A percentile compares a stretch with the other conserved stretches of the same genome.
These are phyloP conservation scores for Plectropomus leopardus DNA, from an alignment of 2,113 vertebrate genomes.

Conservation along the genomic window DNA sequence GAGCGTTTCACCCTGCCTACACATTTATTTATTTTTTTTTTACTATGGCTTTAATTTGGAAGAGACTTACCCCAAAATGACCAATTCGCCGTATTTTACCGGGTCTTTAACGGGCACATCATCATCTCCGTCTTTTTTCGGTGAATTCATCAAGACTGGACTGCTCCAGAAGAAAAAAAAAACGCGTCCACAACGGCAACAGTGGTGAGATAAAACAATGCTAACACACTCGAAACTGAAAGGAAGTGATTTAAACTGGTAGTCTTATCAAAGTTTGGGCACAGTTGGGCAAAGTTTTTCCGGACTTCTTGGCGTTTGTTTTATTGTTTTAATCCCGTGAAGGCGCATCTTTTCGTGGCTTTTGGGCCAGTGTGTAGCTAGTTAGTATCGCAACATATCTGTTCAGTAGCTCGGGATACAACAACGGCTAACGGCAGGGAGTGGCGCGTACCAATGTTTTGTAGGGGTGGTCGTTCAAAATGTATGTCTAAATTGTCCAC, in stretches of 20 bases:
- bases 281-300: slow-evolving; percentile 73
- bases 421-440: slow-evolving; percentile 82
- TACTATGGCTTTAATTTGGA: slow-evolving; percentile 8
- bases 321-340: slow-evolving; percentile 64
- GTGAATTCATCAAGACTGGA: slow-evolving; percentile 93
- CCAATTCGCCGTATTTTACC: slow-evolving; percentile 95
- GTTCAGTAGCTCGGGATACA: slow-evolving; percentile 77
- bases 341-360: slow-evolving; percentile 76
- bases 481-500: not conserved
- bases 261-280: slow-evolving; percentile 71
- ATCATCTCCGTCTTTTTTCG: slow-evolving; percentile 91
- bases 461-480: slow-evolving; percentile 10
- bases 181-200: slow-evolving; percentile 56
- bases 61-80: slow-evolving; percentile 93
- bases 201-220: slow-evolving; percentile 76
- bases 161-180: slow-evolving; percentile 59
- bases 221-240: slow-evolving; percentile 71
- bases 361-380: slow-evolving; percentile 54
- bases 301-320: slow-evolving; percentile 60
- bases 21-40: no score
- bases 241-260: slow-evolving; percentile 50
- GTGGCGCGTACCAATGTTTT: slow-evolving; percentile 75
- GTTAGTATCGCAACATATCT: slow-evolving; percentile 73
- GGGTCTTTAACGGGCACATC: slow-evolving; percentile 94
- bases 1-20: slow-evolving; percentile 22